Evolutionary conservation across 2,888 invertebrate genomes (phyloP), one percentile per base, ranked within the genome.

Genomic region (Tetanocera ferruginea): DNA sequence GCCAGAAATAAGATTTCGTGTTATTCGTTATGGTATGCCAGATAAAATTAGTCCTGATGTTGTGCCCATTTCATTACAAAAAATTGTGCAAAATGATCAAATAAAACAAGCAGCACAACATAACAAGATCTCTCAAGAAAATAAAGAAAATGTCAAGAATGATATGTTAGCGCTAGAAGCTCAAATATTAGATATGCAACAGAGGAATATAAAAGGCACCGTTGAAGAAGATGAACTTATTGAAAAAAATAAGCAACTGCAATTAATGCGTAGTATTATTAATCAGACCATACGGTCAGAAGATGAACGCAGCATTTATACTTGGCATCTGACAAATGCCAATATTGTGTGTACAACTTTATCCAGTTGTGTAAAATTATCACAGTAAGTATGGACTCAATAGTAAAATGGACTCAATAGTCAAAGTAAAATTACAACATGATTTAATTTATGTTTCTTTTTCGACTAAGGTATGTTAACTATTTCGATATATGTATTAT

Each of bases 341-440:
- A 92, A 94, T 85, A 92, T 95, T 83, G 91, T 96, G 78, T 93
- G 94, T 82, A 93, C 94, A 72, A 95, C 95, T 11, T 91, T 95
- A 31, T 91, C 93, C 51, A 94, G 93, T 85, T 92, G 88, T 76
- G 87, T 89, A 0, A 89, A 88, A 70, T 76, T 90, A 17, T 81
- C 85, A n/a, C 80, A 83, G 86, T 86, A 82, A 81, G 85, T 80
- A 3, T 31, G 37, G 17, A 51, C 31, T 70, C 64, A 66, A 73
- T 2, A 31, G 31, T 9, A n/a, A n/a, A n/a, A n/a, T n/a, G n/a
- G n/a, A n/a, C n/a, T n/a, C n/a, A n/a, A n/a, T n/a, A n/a, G n/a
- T 19, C 17, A 28, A 64, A 49, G 31, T 11, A 9, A 6, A 9
- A 67, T 25, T 19, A 37, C 1, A 19, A 66, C 1, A 37, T 67